These are phyloP conservation scores for Malurus elegans DNA, from an alignment of 2,113 vertebrate genomes.

Conservation along the genomic window DNA sequence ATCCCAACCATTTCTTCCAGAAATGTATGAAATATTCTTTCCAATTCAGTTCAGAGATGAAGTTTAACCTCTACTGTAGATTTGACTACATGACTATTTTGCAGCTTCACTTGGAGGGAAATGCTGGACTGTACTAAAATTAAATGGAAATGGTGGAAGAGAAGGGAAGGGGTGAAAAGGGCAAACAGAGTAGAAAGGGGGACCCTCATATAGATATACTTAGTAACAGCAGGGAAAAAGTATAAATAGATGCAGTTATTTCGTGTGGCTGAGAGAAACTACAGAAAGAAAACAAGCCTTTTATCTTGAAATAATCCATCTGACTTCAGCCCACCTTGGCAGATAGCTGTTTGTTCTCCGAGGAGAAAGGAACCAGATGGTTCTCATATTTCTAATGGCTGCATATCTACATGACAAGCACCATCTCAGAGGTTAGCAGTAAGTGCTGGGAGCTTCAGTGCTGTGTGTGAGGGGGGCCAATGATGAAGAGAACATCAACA, in stretches of 20 bases:
- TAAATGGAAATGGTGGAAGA: not conserved
- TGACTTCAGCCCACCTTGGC: slow-evolving; percentile 41
- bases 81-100: not conserved
- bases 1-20: not conserved
- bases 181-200: not conserved
- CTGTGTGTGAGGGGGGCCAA: not conserved
- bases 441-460: not conserved
- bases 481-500: not conserved
- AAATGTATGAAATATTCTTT: not conserved
- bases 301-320: slow-evolving; percentile 46
- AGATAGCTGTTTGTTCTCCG: slow-evolving; percentile 27
- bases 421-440: not conserved
- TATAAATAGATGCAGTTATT: not conserved
- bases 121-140: not conserved
- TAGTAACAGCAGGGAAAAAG: not conserved
- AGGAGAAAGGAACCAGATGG: slow-evolving; percentile 44
- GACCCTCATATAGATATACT: not conserved
- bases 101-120: not conserved
- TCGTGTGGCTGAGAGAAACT: not conserved
- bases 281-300: slow-evolving; percentile 8
- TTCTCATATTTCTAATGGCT: slow-evolving; percentile 50
- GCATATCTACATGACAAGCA: not conserved
- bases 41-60: not conserved
- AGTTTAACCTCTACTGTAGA: not conserved
- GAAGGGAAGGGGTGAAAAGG: not conserved